A percentile compares a stretch with the other conserved stretches of the same genome.
These are phyloP conservation scores for Drosophila borealis DNA, from an alignment of 2,888 invertebrate genomes.

Conservation along the genomic window DNA sequence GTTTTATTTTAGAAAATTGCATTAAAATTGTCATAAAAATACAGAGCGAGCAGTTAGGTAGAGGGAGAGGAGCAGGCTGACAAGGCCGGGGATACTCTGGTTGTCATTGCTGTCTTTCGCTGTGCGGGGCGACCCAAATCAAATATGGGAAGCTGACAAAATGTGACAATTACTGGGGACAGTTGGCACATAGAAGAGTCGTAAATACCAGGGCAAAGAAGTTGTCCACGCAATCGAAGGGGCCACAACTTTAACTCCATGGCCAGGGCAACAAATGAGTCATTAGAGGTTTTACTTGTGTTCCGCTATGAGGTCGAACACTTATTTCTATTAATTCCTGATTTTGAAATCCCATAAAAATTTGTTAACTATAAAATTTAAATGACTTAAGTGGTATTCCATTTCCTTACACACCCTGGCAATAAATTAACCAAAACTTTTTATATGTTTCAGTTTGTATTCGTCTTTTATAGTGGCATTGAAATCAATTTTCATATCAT, in stretches of 20 bases:
- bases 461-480: constrained; percentile 80
- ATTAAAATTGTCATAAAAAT: constrained; percentile 77
- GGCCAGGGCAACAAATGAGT: constrained; percentile 40
- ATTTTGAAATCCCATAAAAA: constrained; percentile 60
- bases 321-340: constrained; percentile 62
- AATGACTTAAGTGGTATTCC: constrained; percentile 77
- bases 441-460: constrained; percentile 59
- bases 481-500: constrained; percentile 83
- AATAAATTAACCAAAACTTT: constrained; percentile 59
- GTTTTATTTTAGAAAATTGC: constrained; percentile 80
- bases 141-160: constrained; percentile 79
- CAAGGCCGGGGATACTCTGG: constrained; percentile 11
- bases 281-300: constrained; percentile 21
- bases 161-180: constrained; percentile 80
- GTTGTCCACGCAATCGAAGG: constrained; percentile 35
- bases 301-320: constrained; percentile 12
- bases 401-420: constrained; percentile 51
- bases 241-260: constrained; percentile 21
- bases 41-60: constrained; percentile 9
- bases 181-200: constrained; percentile 65
- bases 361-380: constrained; percentile 73
- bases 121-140: constrained; percentile 56
- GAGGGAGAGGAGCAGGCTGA: constrained; percentile 11
- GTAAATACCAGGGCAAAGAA: constrained; percentile 40
- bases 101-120: constrained; percentile 14